A percentile compares a stretch with the other conserved stretches of the same genome.
Evolutionary conservation across 2,113 vertebrate genomes (phyloP).

Genomic region (Theristicus caerulescens): DNA sequence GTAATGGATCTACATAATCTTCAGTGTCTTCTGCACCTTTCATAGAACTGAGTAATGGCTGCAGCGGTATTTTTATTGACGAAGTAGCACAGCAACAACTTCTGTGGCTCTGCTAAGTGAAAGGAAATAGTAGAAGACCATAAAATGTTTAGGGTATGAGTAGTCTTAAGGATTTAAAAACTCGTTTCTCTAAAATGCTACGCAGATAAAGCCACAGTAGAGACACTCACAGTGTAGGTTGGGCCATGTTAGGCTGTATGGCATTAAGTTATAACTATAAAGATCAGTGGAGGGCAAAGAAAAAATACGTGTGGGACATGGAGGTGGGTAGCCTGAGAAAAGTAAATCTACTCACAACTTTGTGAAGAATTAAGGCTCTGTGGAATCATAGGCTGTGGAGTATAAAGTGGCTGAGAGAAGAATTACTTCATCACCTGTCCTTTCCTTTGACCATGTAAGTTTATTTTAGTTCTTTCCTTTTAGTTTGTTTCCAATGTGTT

Average conservation of each 20-base stretch:
- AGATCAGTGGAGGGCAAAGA: neutral
- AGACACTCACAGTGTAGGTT: neutral
- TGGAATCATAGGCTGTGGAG: neutral
- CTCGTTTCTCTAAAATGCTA: neutral
- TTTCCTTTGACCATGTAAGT: neutral
- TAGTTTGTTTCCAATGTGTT: neutral
- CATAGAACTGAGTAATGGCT: neutral
- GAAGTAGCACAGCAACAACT: neutral
- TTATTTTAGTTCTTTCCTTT: neutral
- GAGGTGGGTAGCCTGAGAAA: neutral
- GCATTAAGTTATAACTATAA: neutral
- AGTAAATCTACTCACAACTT: neutral
- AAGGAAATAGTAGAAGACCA: neutral
- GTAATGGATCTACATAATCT: neutral
- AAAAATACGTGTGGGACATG: accelerated
- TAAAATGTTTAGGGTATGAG: neutral
- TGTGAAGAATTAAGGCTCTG: neutral
- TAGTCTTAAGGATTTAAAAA: neutral
- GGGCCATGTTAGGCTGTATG: neutral
- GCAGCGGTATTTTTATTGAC: neutral
- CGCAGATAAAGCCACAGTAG: neutral
- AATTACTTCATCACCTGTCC: neutral
- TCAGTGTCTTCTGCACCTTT: neutral
- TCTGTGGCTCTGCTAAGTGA: neutral
- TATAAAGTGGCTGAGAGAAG: neutral